Conservation (phyloP, 2,113 vertebrate genomes). For the Tichodroma muraria region DNA sequence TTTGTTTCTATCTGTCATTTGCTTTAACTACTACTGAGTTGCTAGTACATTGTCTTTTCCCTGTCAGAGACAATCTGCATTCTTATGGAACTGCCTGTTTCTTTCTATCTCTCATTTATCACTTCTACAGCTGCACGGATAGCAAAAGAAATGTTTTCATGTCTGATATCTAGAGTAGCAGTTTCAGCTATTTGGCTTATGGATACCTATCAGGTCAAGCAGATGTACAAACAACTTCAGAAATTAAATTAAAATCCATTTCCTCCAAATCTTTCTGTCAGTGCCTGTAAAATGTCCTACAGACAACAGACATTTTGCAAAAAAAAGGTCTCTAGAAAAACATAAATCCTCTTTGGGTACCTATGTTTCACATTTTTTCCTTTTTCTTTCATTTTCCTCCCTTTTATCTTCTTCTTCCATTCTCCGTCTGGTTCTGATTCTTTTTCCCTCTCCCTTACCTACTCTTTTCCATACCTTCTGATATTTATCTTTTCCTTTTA, state of each 20-base stretch:
- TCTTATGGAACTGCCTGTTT: slow-evolving; percentile 16
- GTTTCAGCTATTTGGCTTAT: neutral
- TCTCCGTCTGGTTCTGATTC: neutral
- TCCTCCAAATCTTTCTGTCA: neutral
- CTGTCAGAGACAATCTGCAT: slow-evolving; percentile 31
- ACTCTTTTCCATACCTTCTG: neutral
- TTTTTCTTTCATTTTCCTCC: neutral
- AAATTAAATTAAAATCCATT: neutral
- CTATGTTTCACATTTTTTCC: neutral
- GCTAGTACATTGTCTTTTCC: neutral
- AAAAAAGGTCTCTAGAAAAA: neutral
- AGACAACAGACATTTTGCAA: neutral
- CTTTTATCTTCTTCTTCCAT: neutral
- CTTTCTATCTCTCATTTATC: slow-evolving; percentile 12
- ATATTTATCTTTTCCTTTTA: neutral
- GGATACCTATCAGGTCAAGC: neutral
- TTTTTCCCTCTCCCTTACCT: neutral
- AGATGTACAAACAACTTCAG: neutral
- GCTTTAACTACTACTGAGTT: neutral
- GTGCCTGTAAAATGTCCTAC: neutral
- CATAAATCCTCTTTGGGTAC: neutral
- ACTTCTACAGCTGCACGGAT: neutral
- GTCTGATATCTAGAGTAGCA: neutral
- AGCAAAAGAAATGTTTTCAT: neutral
- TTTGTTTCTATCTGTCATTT: slow-evolving; percentile 12